A percentile compares a stretch with the other conserved stretches of the same genome.
Conservation (phyloP, 2,797 vertebrate species). For the Microctenopoma steveboyesi region DNA sequence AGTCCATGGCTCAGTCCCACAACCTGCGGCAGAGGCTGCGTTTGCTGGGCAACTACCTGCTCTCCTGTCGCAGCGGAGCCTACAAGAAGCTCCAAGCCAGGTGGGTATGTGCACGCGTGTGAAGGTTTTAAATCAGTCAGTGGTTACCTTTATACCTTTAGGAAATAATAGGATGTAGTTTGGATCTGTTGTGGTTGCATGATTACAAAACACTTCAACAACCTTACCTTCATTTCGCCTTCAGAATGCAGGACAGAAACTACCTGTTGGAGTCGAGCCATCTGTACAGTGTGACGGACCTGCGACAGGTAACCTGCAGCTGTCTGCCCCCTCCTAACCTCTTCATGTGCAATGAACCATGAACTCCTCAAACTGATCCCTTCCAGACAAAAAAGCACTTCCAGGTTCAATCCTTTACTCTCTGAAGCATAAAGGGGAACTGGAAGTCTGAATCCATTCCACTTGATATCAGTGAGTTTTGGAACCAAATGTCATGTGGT, state of each 20-base stretch:
- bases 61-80: conserved; percentile 91
- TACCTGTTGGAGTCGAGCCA: conserved; percentile 92
- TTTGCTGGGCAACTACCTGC: conserved; percentile 92
- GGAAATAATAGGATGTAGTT: neutral
- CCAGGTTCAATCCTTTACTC: no score
- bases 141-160: neutral
- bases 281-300: conserved; percentile 91
- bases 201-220: no score
- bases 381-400: no score
- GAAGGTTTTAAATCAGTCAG: no score
- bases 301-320: conserved; percentile 84
- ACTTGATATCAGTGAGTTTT: no score
- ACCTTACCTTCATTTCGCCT: neutral
- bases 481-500: neutral
- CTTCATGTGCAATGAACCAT: neutral
- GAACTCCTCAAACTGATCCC: no score
- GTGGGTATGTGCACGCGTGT: conserved; percentile 47
- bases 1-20: conserved; percentile 84
- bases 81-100: conserved; percentile 83
- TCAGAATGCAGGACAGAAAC: conserved; percentile 88
- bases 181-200: no score
- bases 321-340: neutral
- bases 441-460: neutral
- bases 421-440: neutral
- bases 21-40: conserved; percentile 87